Evolutionary conservation across 1,140 invertebrate species (phyloP).

Genomic region (Scylla paramamosain): DNA sequence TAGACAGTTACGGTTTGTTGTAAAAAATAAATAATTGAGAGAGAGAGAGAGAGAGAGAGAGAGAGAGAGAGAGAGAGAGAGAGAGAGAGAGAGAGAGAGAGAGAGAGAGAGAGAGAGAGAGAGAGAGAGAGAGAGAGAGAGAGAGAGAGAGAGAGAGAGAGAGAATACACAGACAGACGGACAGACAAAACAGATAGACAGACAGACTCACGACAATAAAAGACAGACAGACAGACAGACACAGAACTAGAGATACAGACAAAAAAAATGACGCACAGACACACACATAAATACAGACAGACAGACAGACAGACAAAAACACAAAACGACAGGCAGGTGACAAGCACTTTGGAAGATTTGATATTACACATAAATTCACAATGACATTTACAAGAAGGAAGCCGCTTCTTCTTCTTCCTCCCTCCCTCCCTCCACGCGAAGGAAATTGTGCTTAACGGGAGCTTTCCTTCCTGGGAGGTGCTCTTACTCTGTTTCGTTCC

Average conservation of each 20-base stretch:
- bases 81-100: background rate
- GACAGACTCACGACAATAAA: too few species aligned
- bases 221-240: background rate
- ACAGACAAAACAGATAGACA: too few species aligned
- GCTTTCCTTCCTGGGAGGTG: too few species aligned
- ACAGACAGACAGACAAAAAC: too few species aligned
- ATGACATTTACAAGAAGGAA: background rate
- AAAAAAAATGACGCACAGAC: background rate
- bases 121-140: too few species aligned
- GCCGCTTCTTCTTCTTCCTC: background rate
- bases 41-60: too few species aligned
- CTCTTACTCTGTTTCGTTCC: background rate
- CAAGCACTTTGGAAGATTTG: too few species aligned
- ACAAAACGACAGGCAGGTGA: too few species aligned
- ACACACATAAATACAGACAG: background rate
- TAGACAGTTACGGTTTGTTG: background rate
- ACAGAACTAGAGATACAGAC: background rate
- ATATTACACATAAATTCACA: background rate
- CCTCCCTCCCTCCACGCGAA: background rate
- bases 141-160: too few species aligned
- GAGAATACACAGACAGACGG: background rate
- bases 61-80: constrained; percentile 61
- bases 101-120: background rate
- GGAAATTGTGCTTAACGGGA: too few species aligned
- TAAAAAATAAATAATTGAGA: background rate